A percentile compares a stretch with the other conserved stretches of the same genome.
Evolutionary conservation across 2,797 vertebrate genomes (phyloP).

Genomic region (Sternarchorhynchus goeldii): DNA sequence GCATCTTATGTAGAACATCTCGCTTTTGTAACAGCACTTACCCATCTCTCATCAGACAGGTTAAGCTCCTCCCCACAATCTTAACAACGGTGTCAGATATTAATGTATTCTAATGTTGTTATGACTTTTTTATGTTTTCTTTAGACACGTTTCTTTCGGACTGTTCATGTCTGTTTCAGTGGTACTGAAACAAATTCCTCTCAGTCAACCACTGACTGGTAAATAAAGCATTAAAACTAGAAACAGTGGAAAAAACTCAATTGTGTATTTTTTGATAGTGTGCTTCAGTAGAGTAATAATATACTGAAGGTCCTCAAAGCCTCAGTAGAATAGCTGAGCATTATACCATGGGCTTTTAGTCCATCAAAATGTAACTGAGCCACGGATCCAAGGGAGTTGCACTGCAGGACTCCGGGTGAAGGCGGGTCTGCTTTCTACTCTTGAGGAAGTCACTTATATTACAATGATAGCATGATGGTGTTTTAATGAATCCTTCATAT

Average conservation of each 20-base stretch:
- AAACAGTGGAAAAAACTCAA: not conserved
- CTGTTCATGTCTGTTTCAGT: too few relatives aligned
- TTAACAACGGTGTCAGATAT: too few relatives aligned
- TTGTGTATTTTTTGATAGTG: constrained; percentile 2
- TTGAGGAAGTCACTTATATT: not conserved
- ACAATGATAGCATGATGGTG: not conserved
- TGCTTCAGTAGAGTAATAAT: constrained; percentile 11
- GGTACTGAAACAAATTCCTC: too few relatives aligned
- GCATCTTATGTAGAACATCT: too few relatives aligned
- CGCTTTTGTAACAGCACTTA: too few relatives aligned
- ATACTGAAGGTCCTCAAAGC: constrained; percentile 16
- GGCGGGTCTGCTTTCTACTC: not conserved
- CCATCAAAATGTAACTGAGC: constrained; percentile 10
- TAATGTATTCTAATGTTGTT: too few relatives aligned
- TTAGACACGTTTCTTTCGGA: too few relatives aligned
- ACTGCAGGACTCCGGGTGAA: constrained; percentile 1
- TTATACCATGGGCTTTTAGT: constrained; percentile 18
- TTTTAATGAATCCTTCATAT: not conserved
- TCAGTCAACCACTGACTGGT: too few relatives aligned
- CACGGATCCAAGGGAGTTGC: not conserved
- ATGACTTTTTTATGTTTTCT: too few relatives aligned
- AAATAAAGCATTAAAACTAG: too few relatives aligned
- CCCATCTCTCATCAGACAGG: too few relatives aligned
- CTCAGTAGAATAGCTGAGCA: constrained; percentile 26
- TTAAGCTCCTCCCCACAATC: too few relatives aligned